These are phyloP conservation scores for Phylloscopus trochiloides DNA, from an alignment of 2,113 vertebrate species.

Conservation along the genomic window DNA sequence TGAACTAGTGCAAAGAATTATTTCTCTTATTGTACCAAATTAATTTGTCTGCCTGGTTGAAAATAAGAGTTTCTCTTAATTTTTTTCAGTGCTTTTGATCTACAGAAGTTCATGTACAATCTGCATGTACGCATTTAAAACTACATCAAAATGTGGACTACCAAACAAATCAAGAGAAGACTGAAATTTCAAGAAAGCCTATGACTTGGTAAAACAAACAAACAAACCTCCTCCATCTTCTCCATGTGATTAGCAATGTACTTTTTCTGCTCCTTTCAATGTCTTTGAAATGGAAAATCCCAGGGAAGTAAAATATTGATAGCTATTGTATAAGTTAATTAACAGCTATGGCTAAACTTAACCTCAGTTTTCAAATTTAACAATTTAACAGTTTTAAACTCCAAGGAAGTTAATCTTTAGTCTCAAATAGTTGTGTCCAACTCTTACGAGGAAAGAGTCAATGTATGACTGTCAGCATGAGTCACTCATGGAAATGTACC, in stretches of 20 bases:
- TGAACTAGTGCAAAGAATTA: background rate
- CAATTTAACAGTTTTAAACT: slow-evolving; percentile 69
- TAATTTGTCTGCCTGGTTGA: background rate
- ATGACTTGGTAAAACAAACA: slow-evolving; percentile 7
- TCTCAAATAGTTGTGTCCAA: slow-evolving; percentile 62
- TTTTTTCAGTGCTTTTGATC: background rate
- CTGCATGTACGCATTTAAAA: background rate
- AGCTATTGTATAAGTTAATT: slow-evolving; percentile 75
- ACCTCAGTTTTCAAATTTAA: slow-evolving; percentile 64
- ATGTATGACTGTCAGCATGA: slow-evolving; percentile 52
- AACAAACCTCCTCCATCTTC: background rate
- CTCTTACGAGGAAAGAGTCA: slow-evolving; percentile 33
- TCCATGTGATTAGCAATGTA: background rate
- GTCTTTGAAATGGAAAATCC: slow-evolving; percentile 50
- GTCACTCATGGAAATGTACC: slow-evolving; percentile 46
- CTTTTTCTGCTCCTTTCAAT: slow-evolving; percentile 15
- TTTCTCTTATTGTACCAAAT: background rate
- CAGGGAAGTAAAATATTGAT: slow-evolving; percentile 57
- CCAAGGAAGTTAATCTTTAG: slow-evolving; percentile 75
- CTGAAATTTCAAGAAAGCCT: background rate
- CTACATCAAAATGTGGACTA: background rate
- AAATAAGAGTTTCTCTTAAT: background rate
- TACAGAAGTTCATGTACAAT: background rate
- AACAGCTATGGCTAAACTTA: slow-evolving; percentile 68
- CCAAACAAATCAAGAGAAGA: background rate